Evolutionary conservation across 2,113 vertebrate species (phyloP), one percentile per base, ranked within the genome.

Genomic region (Clarias magur): DNA sequence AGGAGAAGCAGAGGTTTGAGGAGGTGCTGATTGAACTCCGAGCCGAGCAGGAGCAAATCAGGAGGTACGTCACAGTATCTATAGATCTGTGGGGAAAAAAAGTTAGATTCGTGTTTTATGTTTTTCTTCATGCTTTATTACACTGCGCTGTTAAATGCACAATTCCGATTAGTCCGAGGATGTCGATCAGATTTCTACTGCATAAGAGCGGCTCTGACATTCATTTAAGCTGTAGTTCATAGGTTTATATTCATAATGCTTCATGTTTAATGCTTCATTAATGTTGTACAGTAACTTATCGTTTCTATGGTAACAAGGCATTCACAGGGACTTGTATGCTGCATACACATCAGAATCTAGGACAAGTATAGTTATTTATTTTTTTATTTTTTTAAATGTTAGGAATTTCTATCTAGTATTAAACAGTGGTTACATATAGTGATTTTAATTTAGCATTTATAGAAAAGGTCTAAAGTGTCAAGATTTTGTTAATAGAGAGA

Each of bases 1-100:
- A 97, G 0, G 98, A 99, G 94, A 99, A 99, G 91, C 95, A 96
- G 89, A 97, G 93, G 90, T 99, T 98, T 92, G 98, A 99, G 89
- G 98, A 99, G 92, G 96, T 99, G 85, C 96, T 99, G 9, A 92
- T 95, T 93, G 98, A 99, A 89, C 95, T 99, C 91, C 96, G 95
- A 82, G 88, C 94, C 17, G 98, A 99, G 88, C 98, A 99, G 92
- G 97, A 99, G 19, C 96, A 99, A 92, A 99, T 99, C 91, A 97
- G 95, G 90, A 90, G 95, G 98, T 99, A 90, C 72, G 88, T 11
- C 9, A 67, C 16, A 48, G 13, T 60, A 13, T 80, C 3, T 70
- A 13, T 19, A 70, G 70, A 12, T 3, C 3, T 48, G 42, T 48
- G 7, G 6, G n/a, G n/a, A n/a, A 48, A 48, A 48, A 48, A 48